Evolutionary conservation across 1,140 invertebrate genomes (phyloP), one percentile per base, ranked within the genome.

Genomic region (Tetraneura akinire): DNA sequence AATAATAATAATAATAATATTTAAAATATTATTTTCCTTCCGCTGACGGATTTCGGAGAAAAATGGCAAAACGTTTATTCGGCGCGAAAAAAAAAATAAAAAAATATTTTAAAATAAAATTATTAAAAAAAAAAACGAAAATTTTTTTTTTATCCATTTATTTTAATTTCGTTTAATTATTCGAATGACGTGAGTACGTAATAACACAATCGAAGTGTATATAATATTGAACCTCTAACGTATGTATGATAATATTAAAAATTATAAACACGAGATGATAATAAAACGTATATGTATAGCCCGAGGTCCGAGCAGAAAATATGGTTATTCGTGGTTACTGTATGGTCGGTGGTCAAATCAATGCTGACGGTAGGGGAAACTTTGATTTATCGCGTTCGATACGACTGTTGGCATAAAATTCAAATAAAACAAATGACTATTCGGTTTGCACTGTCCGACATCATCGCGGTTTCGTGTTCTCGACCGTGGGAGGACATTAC

Each of bases 401-500:
- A 23, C n/a, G 23, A 68, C 37, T 21, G 64, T 68, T 68, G 64
- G 64, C 37, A 45, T 68, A 45, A 45, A 45, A 45, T 68, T 68
- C n/a, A 68, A 45, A 68, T 68, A 42, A 68, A 68, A 68, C n/a
- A 68, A 68, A 68, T 68, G 32, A 45, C 37, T 68, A n/a, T n/a
- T 45, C 21, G 37, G 64, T 68, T n/a, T 14, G 23, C 18, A 16
- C 37, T 64, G 18, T 32, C n/a, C 62, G 10, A 32, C 18, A 64
- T 42, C n/a, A 3, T 64, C 32, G 29, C 32, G 18, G 62, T 42
- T 64, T 64, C 32, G 1, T 37, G 60, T 18, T 62, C 16, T 62
- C 60, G 6, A 11, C 32, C 32, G 62, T 64, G 18, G 62, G 62
- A 21, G 62, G 62, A 64, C 62, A 64, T 18, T 3, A n/a, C 32